Conservation (phyloP, 2,113 vertebrate genomes). For the Rhynchomys soricoides region DNA sequence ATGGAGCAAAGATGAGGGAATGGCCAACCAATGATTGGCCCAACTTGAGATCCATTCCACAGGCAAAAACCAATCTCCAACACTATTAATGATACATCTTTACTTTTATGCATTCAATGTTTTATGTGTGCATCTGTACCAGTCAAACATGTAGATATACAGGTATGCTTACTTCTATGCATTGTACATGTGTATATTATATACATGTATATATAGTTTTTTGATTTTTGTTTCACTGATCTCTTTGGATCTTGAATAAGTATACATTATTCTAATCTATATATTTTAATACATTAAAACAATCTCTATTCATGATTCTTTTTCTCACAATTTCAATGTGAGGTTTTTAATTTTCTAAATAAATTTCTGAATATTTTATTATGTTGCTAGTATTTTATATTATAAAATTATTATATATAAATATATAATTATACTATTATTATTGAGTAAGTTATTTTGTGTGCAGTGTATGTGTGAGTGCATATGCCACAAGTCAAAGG, state of each 20-base stretch:
- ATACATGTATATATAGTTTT: background rate
- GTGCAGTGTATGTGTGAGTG: background rate
- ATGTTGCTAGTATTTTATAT: background rate
- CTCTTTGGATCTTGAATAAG: background rate
- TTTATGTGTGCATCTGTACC: background rate
- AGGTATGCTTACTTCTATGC: background rate
- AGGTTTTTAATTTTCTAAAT: conserved; percentile 17
- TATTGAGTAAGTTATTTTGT: background rate
- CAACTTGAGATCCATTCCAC: too few relatives aligned
- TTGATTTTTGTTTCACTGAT: background rate
- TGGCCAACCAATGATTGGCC: too few relatives aligned
- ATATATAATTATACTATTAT: background rate
- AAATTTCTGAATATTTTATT: background rate
- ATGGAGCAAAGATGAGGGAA: too few relatives aligned
- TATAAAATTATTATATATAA: background rate
- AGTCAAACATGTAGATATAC: background rate
- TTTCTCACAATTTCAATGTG: background rate
- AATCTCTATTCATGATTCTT: background rate
- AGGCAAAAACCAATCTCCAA: too few relatives aligned
- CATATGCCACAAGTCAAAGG: background rate
- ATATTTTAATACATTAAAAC: background rate
- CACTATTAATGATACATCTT: background rate
- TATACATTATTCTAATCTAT: background rate
- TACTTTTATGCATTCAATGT: background rate
- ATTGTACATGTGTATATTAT: background rate